Percentiles rank a stretch among this genome's conserved stretches.
Conservation (phyloP, 2,888 invertebrate species). For the Phrixothrix hirtus region DNA sequence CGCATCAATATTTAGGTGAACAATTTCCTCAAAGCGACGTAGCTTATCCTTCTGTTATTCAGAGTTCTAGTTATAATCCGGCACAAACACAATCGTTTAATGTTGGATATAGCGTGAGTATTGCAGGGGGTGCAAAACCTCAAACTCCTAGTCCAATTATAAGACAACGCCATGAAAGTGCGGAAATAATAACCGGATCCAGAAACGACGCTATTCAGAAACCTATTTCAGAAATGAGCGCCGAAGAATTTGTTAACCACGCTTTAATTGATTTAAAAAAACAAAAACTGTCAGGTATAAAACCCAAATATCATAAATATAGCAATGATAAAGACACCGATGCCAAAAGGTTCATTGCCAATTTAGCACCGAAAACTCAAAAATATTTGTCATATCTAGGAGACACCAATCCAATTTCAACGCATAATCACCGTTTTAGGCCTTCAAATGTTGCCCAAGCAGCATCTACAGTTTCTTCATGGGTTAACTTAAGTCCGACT, state of each 20-base stretch:
- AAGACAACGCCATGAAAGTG: constrained; percentile 19
- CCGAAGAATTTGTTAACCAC: constrained; percentile 21
- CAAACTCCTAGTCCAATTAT: constrained; percentile 7
- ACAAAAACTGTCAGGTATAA: constrained; percentile 26
- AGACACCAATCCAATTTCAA: constrained; percentile 11
- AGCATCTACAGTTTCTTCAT: constrained; percentile 25
- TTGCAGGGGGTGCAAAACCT: constrained; percentile 33
- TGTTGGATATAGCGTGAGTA: constrained; percentile 49
- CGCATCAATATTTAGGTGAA: background rate
- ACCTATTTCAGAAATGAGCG: constrained; percentile 30
- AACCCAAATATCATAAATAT: constrained; percentile 14
- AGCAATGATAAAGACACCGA: constrained; percentile 9
- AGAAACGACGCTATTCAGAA: constrained; percentile 40
- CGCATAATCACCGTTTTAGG: constrained; percentile 4
- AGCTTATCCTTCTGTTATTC: constrained; percentile 2
- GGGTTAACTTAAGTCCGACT: constrained; percentile 45
- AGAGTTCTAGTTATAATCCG: background rate
- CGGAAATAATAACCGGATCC: constrained; percentile 42
- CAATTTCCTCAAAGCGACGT: constrained; percentile 1
- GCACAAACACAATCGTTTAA: constrained; percentile 42
- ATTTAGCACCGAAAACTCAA: constrained; percentile 30
- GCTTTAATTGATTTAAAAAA: constrained; percentile 23
- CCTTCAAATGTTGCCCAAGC: constrained; percentile 1
- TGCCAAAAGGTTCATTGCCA: constrained; percentile 18
- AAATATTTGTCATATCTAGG: constrained; percentile 30